Conservation (phyloP, 2,113 vertebrate genomes). For the Nipponia nippon region DNA sequence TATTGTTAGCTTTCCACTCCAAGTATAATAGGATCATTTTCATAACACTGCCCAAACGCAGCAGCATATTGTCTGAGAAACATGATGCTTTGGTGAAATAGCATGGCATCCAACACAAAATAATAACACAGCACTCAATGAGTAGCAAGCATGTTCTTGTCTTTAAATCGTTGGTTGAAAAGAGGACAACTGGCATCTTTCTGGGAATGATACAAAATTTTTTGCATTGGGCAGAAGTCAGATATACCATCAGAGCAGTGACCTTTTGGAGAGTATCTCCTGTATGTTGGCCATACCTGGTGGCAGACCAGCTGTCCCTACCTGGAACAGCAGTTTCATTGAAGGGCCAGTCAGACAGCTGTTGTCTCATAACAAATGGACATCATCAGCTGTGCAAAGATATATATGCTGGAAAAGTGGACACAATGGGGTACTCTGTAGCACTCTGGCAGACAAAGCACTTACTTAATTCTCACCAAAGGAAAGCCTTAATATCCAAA, state of each 20-base stretch:
- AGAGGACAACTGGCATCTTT: neutral
- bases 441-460: conserved; percentile 60
- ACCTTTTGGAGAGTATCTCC: neutral
- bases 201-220: neutral
- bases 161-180: neutral
- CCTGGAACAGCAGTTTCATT: conserved; percentile 79
- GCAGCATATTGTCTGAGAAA: neutral
- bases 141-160: neutral
- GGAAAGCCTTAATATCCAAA: conserved; percentile 44
- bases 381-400: conserved; percentile 79
- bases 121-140: neutral
- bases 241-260: neutral
- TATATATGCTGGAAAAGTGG: conserved; percentile 30
- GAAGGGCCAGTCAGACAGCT: conserved; percentile 76
- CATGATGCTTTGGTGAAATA: neutral
- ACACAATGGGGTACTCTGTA: conserved; percentile 77
- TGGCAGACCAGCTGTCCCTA: conserved; percentile 76
- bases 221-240: neutral
- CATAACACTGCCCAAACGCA: neutral
- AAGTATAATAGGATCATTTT: neutral
- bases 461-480: conserved; percentile 55
- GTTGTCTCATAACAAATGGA: conserved; percentile 77
- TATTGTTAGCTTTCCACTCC: neutral
- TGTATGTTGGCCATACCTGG: conserved; percentile 64
- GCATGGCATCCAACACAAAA: neutral